Evolutionary conservation across 2,888 invertebrate genomes (phyloP).

Genomic region (Nephrotoma appendiculata): DNA sequence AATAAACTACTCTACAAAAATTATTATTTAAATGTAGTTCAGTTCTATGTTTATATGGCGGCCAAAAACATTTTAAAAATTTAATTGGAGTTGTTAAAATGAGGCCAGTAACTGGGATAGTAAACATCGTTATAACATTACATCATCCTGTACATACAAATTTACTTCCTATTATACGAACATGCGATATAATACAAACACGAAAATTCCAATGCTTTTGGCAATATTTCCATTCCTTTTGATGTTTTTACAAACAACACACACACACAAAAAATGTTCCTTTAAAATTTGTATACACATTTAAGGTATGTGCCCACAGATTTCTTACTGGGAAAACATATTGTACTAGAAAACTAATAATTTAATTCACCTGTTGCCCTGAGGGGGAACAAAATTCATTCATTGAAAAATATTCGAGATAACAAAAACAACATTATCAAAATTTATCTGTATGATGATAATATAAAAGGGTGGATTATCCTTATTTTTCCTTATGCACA

Average conservation of each 20-base stretch:
- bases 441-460: not conserved
- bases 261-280: not conserved
- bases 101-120: not conserved
- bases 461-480: not conserved
- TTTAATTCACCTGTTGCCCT: not conserved
- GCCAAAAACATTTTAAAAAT: not conserved
- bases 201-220: not conserved
- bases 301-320: not conserved
- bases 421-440: not conserved
- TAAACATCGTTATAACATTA: not conserved
- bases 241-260: not conserved
- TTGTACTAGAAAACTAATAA: not conserved
- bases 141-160: not conserved
- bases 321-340: not conserved
- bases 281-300: not conserved
- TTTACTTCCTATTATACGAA: no score
- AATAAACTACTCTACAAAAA: not conserved
- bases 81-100: not conserved
- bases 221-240: not conserved
- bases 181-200: not conserved
- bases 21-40: not conserved
- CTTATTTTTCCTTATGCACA: not conserved
- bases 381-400: not conserved
- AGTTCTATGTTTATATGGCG: not conserved
- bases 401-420: not conserved